A percentile compares a stretch with the other conserved stretches of the same genome.
These are phyloP conservation scores for Ispidina picta DNA, from an alignment of 2,797 vertebrate genomes.

Conservation along the genomic window DNA sequence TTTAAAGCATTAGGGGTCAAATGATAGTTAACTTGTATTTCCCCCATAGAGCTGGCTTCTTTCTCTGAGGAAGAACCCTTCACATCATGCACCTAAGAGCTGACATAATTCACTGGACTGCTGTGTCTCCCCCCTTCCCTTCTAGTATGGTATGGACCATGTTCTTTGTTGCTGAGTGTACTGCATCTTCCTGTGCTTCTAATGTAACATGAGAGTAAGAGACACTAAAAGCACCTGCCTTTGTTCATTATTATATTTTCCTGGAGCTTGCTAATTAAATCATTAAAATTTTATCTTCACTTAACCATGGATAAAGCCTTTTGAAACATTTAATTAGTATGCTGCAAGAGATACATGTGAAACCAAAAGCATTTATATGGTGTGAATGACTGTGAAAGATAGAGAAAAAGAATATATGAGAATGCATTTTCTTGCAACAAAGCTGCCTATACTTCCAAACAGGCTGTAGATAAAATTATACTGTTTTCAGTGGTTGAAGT, in stretches of 20 bases:
- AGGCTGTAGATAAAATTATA: neutral
- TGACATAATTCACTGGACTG: neutral
- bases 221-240: conserved; percentile 12
- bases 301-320: conserved; percentile 77
- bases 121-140: neutral
- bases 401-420: conserved; percentile 1
- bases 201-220: conserved; percentile 1
- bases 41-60: neutral
- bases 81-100: neutral
- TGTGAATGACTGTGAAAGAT: conserved; percentile 14
- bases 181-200: neutral
- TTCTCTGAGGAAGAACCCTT: neutral
- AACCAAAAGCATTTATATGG: conserved; percentile 44
- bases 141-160: neutral
- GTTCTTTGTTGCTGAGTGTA: neutral
- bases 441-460: neutral
- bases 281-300: conserved; percentile 82
- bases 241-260: conserved; percentile 68
- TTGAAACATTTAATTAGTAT: conserved; percentile 78
- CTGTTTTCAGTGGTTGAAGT: conserved; percentile 2
- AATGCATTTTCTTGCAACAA: conserved; percentile 30
- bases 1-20: neutral
- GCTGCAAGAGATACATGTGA: conserved; percentile 45
- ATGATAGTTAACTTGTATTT: neutral
- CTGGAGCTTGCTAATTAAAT: conserved; percentile 78